Evolutionary conservation across 2,888 invertebrate species (phyloP).

Genomic region (Lissonota sp.): DNA sequence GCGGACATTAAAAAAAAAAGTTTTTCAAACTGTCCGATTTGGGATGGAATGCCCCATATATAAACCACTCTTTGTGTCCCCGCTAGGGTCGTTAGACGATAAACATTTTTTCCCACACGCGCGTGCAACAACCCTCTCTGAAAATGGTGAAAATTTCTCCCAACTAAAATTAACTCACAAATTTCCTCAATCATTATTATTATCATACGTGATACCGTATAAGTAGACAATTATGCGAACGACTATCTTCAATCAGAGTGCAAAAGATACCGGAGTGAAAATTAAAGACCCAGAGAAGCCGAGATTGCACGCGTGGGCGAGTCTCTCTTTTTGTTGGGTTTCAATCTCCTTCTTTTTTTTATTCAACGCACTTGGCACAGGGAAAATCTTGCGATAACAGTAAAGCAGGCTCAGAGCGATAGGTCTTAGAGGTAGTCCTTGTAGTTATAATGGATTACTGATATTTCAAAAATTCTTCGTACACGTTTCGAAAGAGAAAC

Average conservation of each 20-base stretch:
- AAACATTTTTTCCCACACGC: constrained; percentile 12
- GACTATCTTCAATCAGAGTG: not conserved
- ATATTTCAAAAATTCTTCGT: no score
- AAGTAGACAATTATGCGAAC: constrained; percentile 10
- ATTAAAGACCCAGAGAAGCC: constrained; percentile 24
- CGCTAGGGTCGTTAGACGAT: constrained; percentile 58
- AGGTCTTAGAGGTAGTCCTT: no score
- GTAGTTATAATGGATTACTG: no score
- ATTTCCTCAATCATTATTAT: not conserved
- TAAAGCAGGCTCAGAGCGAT: not conserved
- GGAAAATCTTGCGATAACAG: constrained; percentile 8
- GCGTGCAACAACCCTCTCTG: not conserved
- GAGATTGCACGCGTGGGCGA: constrained; percentile 46
- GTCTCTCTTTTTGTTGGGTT: constrained; percentile 16
- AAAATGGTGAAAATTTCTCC: constrained; percentile 47
- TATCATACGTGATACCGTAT: constrained; percentile 8
- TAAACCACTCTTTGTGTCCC: constrained; percentile 23
- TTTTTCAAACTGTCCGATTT: no score
- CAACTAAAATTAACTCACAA: constrained; percentile 6
- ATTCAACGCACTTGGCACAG: not conserved
- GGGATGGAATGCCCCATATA: no score
- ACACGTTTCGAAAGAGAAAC: no score
- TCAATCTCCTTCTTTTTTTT: constrained; percentile 22
- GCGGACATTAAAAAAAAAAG: no score
- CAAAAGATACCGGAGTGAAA: constrained; percentile 38